Base-by-base conservation (phyloP, 2,113 vertebrate genomes). In the Callithrix jacchus region DNA sequence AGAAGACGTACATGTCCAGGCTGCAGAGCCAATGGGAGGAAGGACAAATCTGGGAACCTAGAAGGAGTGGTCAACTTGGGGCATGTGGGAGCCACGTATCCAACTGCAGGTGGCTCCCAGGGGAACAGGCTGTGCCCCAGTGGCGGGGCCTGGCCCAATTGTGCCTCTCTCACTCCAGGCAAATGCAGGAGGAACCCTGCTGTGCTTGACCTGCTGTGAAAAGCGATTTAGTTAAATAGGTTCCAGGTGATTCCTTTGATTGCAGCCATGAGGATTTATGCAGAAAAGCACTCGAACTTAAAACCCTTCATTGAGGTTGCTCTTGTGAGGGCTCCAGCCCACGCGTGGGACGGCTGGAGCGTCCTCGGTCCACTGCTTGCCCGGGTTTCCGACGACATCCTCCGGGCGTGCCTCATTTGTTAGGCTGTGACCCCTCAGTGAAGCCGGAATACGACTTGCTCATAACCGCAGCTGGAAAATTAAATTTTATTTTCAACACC, bases 401-500 rank as follows among this genome's bases (percentile, higher is more conserved):
- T 27, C 12, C 13, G 1, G 20, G 70, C 52, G 8, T 20, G 73
- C 79, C 84, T 97, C 92, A 18, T 96, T 95, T 97, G 5, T 17
- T 32, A 84, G 92, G 83, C 88, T 95, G 37, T 20, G 95, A 97
- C 94, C 86, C 77, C 37, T 83, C 14, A 13, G 73, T 61, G 37
- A 68, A 76, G 91, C 84, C 74, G 25, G 97, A 95, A 86, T 80
- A 94, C 61, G 91, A 73, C 96, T 8, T 61, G 88, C 95, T 97
- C 94, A 23, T 77, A 89, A 94, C 85, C 25, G 8, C 81, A 95
- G 92, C 66, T 89, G 96, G 96, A 97, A 98, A 98, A 97, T 97
- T 64, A 96, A 95, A 94, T 97, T 98, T 98, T 98, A 98, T 98
- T 98, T 98, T 86, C 94, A 96, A 84, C 49, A 84, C 58, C 5